phyloP scores from a whole-genome alignment of 2,888 invertebrate genomes.

The Reticulitermes lucifugus region DNA sequence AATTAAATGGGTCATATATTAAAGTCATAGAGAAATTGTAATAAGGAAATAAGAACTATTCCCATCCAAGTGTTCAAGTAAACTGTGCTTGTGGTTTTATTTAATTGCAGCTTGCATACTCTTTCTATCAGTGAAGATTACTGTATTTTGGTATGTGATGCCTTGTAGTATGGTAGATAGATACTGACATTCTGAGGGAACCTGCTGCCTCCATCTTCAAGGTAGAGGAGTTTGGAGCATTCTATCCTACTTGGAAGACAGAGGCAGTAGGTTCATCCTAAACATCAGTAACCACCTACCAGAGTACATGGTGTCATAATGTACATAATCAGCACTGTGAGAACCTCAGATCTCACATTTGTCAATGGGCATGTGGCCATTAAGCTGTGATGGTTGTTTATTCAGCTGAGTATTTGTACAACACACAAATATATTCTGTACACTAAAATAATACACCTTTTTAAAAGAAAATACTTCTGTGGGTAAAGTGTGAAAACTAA shows the following conservation, averaged over 20 bases:
- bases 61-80: neutral
- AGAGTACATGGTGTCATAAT: too few species aligned
- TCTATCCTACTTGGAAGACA: too few species aligned
- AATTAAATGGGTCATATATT: conserved; percentile 1
- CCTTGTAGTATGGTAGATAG: too few species aligned
- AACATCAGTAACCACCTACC: too few species aligned
- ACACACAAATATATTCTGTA: neutral
- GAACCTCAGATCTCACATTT: too few species aligned
- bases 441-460: neutral
- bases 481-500: neutral
- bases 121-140: neutral
- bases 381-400: conserved; percentile 2
- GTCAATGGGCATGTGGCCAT: conserved; percentile 4
- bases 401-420: conserved; percentile 1
- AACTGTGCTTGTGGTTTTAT: neutral
- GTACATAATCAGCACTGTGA: too few species aligned
- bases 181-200: too few species aligned
- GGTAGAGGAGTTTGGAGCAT: too few species aligned
- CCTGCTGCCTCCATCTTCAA: too few species aligned
- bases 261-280: too few species aligned
- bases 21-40: neutral
- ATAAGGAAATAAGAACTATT: neutral
- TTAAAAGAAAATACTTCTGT: neutral
- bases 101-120: neutral
- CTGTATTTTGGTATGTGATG: too few species aligned